These are phyloP conservation scores for Urosaurus nigricauda DNA, from an alignment of 2,797 vertebrate species.

Conservation along the genomic window DNA sequence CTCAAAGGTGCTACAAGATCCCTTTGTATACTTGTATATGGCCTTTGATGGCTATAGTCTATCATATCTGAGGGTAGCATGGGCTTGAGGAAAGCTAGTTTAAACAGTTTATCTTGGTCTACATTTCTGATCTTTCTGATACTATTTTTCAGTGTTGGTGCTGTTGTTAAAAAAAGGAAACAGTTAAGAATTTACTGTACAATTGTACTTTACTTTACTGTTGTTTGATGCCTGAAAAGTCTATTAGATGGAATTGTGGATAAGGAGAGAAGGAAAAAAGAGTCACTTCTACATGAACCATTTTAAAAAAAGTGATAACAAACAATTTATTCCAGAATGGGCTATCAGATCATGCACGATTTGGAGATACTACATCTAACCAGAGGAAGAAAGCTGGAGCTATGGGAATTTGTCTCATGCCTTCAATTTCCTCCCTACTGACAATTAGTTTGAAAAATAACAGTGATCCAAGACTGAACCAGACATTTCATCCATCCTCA, in stretches of 20 bases:
- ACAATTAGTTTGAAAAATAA: constrained; percentile 45
- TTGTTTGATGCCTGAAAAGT: background rate
- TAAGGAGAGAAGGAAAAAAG: background rate
- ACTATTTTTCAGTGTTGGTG: background rate
- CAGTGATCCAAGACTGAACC: constrained; percentile 49
- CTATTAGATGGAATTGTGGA: background rate
- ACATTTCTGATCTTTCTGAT: background rate
- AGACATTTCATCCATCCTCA: constrained; percentile 62
- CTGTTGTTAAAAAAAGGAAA: background rate
- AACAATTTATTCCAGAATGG: background rate
- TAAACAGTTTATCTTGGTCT: background rate
- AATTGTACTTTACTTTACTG: background rate
- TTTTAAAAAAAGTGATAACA: background rate
- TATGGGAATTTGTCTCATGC: background rate
- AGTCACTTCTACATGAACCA: background rate
- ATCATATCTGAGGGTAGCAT: background rate
- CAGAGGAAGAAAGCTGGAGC: constrained; percentile 9
- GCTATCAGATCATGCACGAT: background rate
- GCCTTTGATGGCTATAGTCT: background rate
- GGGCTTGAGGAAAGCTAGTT: background rate
- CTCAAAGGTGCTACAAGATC: too few relatives aligned
- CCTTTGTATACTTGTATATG: too few relatives aligned
- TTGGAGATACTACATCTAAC: background rate
- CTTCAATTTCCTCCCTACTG: constrained; percentile 27
- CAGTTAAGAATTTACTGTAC: background rate